Evolutionary conservation across 2,888 invertebrate genomes (phyloP).

Genomic region (Idaea aversata): DNA sequence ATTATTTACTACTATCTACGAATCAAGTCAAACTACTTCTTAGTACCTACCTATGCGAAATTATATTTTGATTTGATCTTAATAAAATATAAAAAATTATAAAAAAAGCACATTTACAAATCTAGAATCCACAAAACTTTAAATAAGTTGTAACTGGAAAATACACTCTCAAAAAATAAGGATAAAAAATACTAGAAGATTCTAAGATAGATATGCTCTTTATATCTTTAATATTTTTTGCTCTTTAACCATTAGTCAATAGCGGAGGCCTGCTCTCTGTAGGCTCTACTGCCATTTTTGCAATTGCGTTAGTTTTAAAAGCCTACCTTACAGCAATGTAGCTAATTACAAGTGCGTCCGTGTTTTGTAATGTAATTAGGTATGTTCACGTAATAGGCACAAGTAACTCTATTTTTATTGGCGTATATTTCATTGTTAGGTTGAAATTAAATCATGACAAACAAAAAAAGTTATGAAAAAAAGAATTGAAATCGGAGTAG

Average conservation of each 20-base stretch:
- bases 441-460: not conserved
- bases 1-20: no score
- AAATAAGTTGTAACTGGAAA: no score
- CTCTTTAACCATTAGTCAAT: not conserved
- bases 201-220: no score
- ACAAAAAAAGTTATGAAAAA: not conserved
- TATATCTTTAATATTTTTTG: not conserved
- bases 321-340: not conserved
- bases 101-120: no score
- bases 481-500: not conserved
- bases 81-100: no score
- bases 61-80: no score
- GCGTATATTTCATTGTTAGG: not conserved
- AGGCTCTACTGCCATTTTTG: not conserved
- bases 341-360: constrained; percentile 1
- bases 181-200: no score
- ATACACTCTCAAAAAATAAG: no score
- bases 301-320: not conserved
- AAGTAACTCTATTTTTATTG: not conserved
- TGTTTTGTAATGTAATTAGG: not conserved
- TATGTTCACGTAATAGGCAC: not conserved
- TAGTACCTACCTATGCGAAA: no score
- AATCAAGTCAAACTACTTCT: no score
- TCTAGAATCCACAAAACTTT: no score
- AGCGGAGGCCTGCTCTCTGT: not conserved